Base-by-base conservation (phyloP, 2,888 invertebrate genomes). In the Acanthoscelides obtectus region DNA sequence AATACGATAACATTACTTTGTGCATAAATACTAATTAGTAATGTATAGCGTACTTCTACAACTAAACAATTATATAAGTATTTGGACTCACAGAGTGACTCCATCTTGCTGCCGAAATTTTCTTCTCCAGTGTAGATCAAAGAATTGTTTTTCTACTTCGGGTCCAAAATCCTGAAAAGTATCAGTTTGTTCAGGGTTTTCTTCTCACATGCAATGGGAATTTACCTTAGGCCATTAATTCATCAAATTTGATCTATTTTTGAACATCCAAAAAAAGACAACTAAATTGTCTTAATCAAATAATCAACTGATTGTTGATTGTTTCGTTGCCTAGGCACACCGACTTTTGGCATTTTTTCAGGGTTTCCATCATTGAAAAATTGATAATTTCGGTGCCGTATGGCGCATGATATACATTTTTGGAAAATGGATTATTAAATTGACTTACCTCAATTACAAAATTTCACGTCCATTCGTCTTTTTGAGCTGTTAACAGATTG, bases 31-130 rank as follows among this genome's bases (percentile, higher is more conserved):
- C n/a, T n/a, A n/a, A n/a, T n/a, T n/a, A n/a, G n/a, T n/a, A n/a
- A n/a, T n/a, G n/a, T n/a, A n/a, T n/a, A 3, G 25, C 25, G 6
- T 6, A 6, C 45, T 45, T 45, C 5, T 12, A 45, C 17, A n/a
- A 45, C 45, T 45, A 45, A 45, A 17, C 1, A 45, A 45, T 45
- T 12, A 45, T 17, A 45, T 25, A 25, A 45, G 1, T 45, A 17
- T 45, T 12, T 79, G n/a, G n/a, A 82, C 82, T 82, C 77, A 82
- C 82, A 80, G 76, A 76, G 80, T 75, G 78, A 77, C 76, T 82
- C 81, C 81, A 82, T 81, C 67, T 64, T 67, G 45, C 20, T 27
- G 66, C 69, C 66, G 69, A 64, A 71, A 71, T 71, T 71, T 71
- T 71, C 69, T 67, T 64, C 25, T 63, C 22, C 67, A 45, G 17